A percentile compares a stretch with the other conserved stretches of the same genome.
phyloP scores from a whole-genome alignment of 2,888 invertebrate species.

The Cetonia aurata region DNA sequence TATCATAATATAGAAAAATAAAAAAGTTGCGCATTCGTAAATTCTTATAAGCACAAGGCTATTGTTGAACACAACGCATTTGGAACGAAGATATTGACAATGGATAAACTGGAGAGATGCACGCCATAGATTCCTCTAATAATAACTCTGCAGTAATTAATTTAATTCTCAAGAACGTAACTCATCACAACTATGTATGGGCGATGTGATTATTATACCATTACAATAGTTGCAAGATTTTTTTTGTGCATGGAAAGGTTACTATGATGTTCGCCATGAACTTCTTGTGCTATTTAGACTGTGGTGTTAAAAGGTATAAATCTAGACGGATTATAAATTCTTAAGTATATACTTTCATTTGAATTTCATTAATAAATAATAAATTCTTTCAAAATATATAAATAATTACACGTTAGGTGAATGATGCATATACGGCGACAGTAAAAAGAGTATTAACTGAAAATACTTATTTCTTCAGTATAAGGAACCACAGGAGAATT shows the following conservation, averaged over 20 bases:
- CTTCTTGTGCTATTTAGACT: not conserved
- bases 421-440: too few species aligned
- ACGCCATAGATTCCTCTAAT: slow-evolving; percentile 33
- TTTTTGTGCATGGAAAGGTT: not conserved
- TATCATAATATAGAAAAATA: not conserved
- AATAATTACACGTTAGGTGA: too few species aligned
- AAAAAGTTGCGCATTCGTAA: slow-evolving; percentile 2
- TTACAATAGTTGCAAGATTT: not conserved
- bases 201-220: slow-evolving; percentile 13
- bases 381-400: too few species aligned
- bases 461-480: too few species aligned
- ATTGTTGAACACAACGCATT: slow-evolving; percentile 2
- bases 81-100: slow-evolving; percentile 20
- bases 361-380: too few species aligned
- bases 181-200: slow-evolving; percentile 18
- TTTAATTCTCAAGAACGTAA: slow-evolving; percentile 24
- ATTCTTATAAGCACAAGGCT: slow-evolving; percentile 9
- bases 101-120: slow-evolving; percentile 16
- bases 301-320: too few species aligned
- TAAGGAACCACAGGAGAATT: too few species aligned
- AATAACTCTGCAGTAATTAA: slow-evolving; percentile 14
- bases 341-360: too few species aligned
- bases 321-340: too few species aligned
- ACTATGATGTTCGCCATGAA: not conserved
- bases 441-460: too few species aligned